These are phyloP conservation scores for Folsomia manolachei DNA, from an alignment of 2,888 invertebrate species.

Conservation along the genomic window DNA sequence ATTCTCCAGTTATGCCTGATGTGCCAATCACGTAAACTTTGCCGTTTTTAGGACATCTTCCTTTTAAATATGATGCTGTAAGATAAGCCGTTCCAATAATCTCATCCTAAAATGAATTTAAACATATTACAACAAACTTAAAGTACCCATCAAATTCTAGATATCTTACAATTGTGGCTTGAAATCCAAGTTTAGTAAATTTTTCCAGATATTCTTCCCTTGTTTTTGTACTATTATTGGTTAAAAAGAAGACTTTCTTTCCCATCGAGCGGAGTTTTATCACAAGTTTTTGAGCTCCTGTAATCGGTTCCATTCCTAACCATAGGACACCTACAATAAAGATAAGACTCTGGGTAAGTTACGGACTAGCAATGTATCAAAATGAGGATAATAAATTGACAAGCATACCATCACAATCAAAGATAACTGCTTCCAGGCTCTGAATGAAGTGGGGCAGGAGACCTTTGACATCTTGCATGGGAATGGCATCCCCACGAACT, in stretches of 20 bases:
- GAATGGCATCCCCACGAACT: background rate
- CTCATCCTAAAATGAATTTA: constrained; percentile 66
- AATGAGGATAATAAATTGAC: too few relatives aligned
- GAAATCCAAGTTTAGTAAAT: constrained; percentile 69
- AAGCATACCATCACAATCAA: constrained; percentile 78
- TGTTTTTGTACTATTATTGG: constrained; percentile 87
- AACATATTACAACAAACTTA: background rate
- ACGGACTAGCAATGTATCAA: too few relatives aligned
- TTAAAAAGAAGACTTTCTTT: constrained; percentile 80
- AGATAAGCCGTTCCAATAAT: constrained; percentile 77
- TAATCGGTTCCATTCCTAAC: constrained; percentile 68
- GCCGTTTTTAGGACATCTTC: constrained; percentile 68
- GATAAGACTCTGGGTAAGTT: too few relatives aligned
- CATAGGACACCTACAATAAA: constrained; percentile 76
- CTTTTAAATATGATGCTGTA: constrained; percentile 73
- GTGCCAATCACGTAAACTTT: constrained; percentile 82
- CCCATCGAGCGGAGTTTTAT: constrained; percentile 68
- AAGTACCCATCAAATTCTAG: background rate
- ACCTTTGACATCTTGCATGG: background rate
- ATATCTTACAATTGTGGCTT: constrained; percentile 58
- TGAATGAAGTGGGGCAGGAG: constrained; percentile 59
- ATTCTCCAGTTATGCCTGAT: constrained; percentile 75
- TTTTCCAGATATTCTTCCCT: constrained; percentile 74
- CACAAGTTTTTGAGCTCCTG: constrained; percentile 68
- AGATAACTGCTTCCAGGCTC: constrained; percentile 75